Evolutionary conservation across 2,797 vertebrate genomes (phyloP), one percentile per base, ranked within the genome.

Genomic region (Phoebastria nigripes): DNA sequence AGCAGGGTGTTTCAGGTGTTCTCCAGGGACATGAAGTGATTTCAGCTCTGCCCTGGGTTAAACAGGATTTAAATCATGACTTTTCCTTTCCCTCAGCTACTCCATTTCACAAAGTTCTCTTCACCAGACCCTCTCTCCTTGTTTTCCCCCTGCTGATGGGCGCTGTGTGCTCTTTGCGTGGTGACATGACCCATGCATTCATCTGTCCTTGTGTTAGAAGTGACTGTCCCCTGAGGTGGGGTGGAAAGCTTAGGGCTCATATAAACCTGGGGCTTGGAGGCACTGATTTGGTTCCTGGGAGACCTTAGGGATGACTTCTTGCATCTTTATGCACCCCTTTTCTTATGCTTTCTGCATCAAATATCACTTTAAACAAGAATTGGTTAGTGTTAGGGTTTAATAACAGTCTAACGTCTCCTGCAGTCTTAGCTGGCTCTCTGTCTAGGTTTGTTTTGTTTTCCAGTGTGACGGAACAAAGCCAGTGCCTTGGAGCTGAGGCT

Each of bases 391-490:
- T 82, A 15, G 24, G 11, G 24, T 62, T 84, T 67, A 33, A 9
- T 42, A 44, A 52, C 5, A 2, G 6, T 24, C 42, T 44, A 9
- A 47, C 0, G 0, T 22, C 63, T 76, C 52, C 52, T 0, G 0
- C 41, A 49, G 79, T 35, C 35, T 8, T 24, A 29, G n/a, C 44
- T 70, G 63, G 20, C 33, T 21, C 24, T 81, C 37, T 44, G 2
- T 42, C 52, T 25, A 9, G 37, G 19, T 41, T 76, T 51, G 22
- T 42, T 76, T 20, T 41, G 11, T 18, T 61, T 86, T 66, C 29
- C 71, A 55, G 33, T 15, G 5, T 15, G 56, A n/a, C 11, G 56
- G 67, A 58, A 24, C 16, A 15, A 55, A 56, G 24, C n/a, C 46
- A 19, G 6, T n/a, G 33, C 55, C 74, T 44, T 2, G n/a, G 62